Base-by-base conservation (phyloP, 2,797 vertebrate species). In the Gymnoscopelus braueri region DNA sequence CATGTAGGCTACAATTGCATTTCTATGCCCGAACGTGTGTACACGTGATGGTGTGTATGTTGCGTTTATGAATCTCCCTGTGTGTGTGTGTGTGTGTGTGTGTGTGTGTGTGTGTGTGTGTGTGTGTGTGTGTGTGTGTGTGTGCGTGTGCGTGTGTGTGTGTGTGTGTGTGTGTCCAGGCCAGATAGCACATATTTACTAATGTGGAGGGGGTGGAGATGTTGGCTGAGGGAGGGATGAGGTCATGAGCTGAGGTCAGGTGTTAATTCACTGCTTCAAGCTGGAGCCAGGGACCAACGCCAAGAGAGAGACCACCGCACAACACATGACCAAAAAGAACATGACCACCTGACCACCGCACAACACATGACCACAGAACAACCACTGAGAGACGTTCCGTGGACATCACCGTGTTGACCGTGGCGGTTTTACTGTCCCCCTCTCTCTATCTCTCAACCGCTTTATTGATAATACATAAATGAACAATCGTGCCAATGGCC, bases 251-350 rank as follows among this genome's bases (percentile, higher is more conserved):
- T 4, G 52, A 75, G 89, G 91, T 90, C 88, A 89, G 86, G 86
- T 91, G 90, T 92, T 91, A 92, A 93, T 92, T 92, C 90, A 89
- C 86, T 91, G 78, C 87, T 84, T 85, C 84, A 82, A 84, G 84
- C 80, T 72, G 80, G 69, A 86, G 85, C 80, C 57, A 54, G 87
- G 66, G 71, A 69, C 70, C 78, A 67, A 83, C 87, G 80, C 78
- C 63, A 72, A 67, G 52, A 74, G 65, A 35, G 32, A 35, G 32
- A 35, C 32, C 32, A 32, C 32, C 32, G 32, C 32, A 32, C 32
- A 4, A 32, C 32, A 32, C 32, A 32, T 5, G 32, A 32, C 4
- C 32, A 32, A 4, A 32, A 32, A 2, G 39, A 39, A 39, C 39
- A 29, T 29, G 26, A 29, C 26, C 26, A 29, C 26, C 26, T 29